These are phyloP conservation scores for Metopolophium dirhodum DNA, from an alignment of 1,140 invertebrate genomes.

Conservation along the genomic window DNA sequence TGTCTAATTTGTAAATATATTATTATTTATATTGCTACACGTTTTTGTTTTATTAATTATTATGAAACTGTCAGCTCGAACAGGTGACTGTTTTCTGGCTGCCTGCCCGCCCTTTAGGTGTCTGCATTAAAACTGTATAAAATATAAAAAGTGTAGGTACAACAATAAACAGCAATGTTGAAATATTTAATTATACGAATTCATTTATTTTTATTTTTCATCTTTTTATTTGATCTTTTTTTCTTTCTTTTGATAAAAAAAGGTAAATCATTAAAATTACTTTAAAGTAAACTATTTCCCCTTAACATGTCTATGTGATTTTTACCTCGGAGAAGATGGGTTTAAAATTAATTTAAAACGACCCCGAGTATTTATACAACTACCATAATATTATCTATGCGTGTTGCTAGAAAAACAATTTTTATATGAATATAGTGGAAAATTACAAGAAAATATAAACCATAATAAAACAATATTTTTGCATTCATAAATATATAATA, in stretches of 20 bases:
- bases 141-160: background rate
- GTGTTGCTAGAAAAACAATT: background rate
- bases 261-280: slow-evolving; percentile 4
- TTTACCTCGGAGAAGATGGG: background rate
- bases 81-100: background rate
- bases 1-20: background rate
- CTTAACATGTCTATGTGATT: background rate
- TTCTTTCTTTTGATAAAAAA: background rate
- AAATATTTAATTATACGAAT: background rate
- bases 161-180: background rate
- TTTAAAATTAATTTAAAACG: slow-evolving; percentile 19
- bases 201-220: background rate
- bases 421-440: background rate
- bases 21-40: background rate
- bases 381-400: background rate
- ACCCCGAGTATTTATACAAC: background rate
- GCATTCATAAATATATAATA: slow-evolving; percentile 15
- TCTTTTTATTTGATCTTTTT: background rate
- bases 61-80: background rate
- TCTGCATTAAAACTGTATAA: background rate
- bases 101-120: background rate
- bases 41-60: slow-evolving; percentile 7
- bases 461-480: slow-evolving; percentile 6
- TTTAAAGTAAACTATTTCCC: background rate
- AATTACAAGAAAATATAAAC: background rate